Percentiles rank a stretch among this genome's conserved stretches.
Evolutionary conservation across 2,113 vertebrate genomes (phyloP).

Genomic region (Callionymus lyra): DNA sequence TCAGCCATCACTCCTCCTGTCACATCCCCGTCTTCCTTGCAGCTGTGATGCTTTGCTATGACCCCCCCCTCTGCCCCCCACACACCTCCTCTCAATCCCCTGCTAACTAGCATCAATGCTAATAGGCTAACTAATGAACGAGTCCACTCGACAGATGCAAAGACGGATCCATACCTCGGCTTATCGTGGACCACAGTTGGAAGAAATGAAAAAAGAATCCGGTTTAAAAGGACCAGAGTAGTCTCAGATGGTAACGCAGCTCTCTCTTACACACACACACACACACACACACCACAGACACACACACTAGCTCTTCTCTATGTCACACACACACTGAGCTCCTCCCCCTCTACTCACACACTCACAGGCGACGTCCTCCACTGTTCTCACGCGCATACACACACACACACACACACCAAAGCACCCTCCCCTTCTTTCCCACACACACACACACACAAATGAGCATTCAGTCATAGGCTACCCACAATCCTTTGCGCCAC

Average conservation of each 20-base stretch:
- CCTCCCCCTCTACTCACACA: slow-evolving; percentile 6
- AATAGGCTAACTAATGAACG: slow-evolving; percentile 13
- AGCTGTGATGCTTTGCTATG: slow-evolving; percentile 13
- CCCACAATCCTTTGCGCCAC: slow-evolving; percentile 82
- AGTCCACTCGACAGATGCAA: slow-evolving; percentile 5
- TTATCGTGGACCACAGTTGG: slow-evolving; percentile 58
- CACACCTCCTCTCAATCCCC: too few relatives aligned
- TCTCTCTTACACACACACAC: slow-evolving; percentile 20
- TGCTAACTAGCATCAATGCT: slow-evolving; percentile 30
- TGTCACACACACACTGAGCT: slow-evolving; percentile 1
- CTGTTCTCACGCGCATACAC: slow-evolving; percentile 38
- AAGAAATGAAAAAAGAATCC: slow-evolving; percentile 49
- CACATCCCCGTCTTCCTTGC: slow-evolving; percentile 1
- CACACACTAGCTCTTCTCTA: not conserved
- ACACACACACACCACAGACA: slow-evolving; percentile 2
- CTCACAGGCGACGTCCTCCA: slow-evolving; percentile 14
- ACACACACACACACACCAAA: not conserved
- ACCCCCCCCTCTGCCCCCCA: too few relatives aligned
- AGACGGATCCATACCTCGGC: slow-evolving; percentile 57
- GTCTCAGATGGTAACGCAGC: slow-evolving; percentile 29
- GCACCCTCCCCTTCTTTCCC: slow-evolving; percentile 9
- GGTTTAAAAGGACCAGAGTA: slow-evolving; percentile 60
- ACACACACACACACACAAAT: slow-evolving; percentile 68
- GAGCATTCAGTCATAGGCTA: slow-evolving; percentile 79
- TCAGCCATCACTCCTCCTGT: not conserved